A percentile compares a stretch with the other conserved stretches of the same genome.
Evolutionary conservation across 53 echinoderm and acorn worm species (phyloP).

Genomic region (Paelopatides confundens): DNA sequence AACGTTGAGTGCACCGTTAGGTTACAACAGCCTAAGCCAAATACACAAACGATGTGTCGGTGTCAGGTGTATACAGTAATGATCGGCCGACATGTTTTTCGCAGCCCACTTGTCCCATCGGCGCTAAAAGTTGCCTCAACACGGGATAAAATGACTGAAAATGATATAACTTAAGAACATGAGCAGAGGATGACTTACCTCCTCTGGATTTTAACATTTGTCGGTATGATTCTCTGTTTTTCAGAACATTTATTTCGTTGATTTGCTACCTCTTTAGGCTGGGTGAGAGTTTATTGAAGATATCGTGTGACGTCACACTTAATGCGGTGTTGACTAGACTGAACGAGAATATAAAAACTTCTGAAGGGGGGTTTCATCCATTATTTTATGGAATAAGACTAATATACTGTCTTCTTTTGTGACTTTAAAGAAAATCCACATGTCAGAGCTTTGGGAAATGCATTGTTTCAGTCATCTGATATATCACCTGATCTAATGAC

Average conservation of each 20-base stretch:
- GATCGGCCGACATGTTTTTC: slow-evolving; percentile 44
- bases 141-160: slow-evolving; percentile 10
- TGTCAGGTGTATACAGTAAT: not conserved
- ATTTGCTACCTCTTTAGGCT: slow-evolving; percentile 16
- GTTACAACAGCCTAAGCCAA: slow-evolving; percentile 21
- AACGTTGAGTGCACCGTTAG: not conserved
- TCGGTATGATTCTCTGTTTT: slow-evolving; percentile 17
- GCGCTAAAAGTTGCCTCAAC: slow-evolving; percentile 14
- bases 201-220: not conserved
- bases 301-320: slow-evolving; percentile 46
- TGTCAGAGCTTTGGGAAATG: too few relatives aligned
- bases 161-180: not conserved
- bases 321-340: not conserved
- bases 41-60: slow-evolving; percentile 20
- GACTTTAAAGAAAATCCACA: too few relatives aligned
- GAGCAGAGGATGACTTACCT: slow-evolving; percentile 29
- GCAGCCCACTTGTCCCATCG: slow-evolving; percentile 40
- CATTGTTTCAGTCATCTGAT: too few relatives aligned
- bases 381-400: too few relatives aligned
- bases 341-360: not conserved
- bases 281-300: slow-evolving; percentile 39
- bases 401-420: too few relatives aligned
- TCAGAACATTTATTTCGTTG: not conserved
- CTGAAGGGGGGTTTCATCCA: not conserved
- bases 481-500: too few relatives aligned